A percentile compares a stretch with the other conserved stretches of the same genome.
These are phyloP conservation scores for Hofmannophila pseudospretella DNA, from an alignment of 2,888 invertebrate species.

Conservation along the genomic window DNA sequence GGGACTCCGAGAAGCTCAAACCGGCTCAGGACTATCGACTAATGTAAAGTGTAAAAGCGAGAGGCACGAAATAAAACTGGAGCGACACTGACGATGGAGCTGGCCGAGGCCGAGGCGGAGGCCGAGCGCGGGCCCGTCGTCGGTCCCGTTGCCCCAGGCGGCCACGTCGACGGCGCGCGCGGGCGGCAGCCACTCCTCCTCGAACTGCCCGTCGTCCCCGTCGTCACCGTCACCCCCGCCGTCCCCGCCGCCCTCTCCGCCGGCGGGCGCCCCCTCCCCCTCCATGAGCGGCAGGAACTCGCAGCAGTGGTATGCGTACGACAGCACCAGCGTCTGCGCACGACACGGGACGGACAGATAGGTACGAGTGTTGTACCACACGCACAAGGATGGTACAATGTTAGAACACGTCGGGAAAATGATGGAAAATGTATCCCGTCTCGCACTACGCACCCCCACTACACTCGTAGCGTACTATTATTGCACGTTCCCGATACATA, in stretches of 20 bases:
- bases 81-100: conserved; percentile 13
- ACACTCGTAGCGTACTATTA: no score
- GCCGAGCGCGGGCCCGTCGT: conserved; percentile 37
- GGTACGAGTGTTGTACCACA: no score
- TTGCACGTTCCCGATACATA: no score
- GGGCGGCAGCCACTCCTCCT: conserved; percentile 62
- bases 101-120: conserved; percentile 9
- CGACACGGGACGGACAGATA: not conserved
- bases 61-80: not conserved
- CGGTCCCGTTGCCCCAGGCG: conserved; percentile 88
- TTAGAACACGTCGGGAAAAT: no score
- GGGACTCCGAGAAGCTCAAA: no score
- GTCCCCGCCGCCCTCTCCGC: conserved; percentile 48
- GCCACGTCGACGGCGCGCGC: conserved; percentile 73
- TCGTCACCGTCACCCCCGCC: conserved; percentile 63
- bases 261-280: conserved; percentile 74
- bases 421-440: no score
- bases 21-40: no score
- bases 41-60: no score
- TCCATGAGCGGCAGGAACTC: conserved; percentile 86
- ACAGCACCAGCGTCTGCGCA: conserved; percentile 85
- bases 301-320: conserved; percentile 98
- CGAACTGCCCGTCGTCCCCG: conserved; percentile 59
- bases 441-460: no score
- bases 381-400: no score